Evolutionary conservation across 2,113 vertebrate genomes (phyloP).

Genomic region (Gorsachius goisagi): DNA sequence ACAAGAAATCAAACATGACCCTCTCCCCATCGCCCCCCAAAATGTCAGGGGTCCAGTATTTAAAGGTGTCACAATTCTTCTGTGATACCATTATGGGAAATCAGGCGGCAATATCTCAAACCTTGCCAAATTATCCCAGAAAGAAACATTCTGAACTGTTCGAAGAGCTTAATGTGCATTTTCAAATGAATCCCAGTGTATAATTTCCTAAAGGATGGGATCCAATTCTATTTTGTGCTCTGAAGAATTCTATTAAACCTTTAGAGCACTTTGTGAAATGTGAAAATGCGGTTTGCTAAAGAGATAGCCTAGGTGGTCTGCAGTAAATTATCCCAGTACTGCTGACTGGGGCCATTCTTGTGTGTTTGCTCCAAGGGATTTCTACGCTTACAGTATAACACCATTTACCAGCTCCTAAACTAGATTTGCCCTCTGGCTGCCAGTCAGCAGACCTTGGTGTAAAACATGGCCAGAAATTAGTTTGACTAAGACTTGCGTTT

Average conservation of each 20-base stretch:
- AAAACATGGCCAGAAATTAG: constrained; percentile 10
- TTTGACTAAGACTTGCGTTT: background rate
- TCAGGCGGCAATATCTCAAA: background rate
- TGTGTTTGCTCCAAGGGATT: constrained; percentile 25
- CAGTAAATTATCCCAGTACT: constrained; percentile 34
- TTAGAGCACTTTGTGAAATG: background rate
- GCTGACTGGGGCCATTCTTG: constrained; percentile 18
- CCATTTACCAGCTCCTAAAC: constrained; percentile 51
- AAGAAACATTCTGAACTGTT: background rate
- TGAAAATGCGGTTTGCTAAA: constrained; percentile 35
- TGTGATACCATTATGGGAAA: background rate
- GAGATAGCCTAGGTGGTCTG: constrained; percentile 34
- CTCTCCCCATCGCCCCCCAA: fast-evolving
- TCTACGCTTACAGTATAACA: background rate
- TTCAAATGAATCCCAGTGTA: background rate
- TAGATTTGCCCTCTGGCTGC: constrained; percentile 30
- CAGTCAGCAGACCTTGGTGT: constrained; percentile 1
- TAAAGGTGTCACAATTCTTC: background rate
- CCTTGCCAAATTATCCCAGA: background rate
- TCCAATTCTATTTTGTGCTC: constrained; percentile 9
- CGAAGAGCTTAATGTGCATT: background rate
- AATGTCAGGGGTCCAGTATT: background rate
- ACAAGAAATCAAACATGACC: background rate
- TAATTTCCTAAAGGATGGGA: background rate
- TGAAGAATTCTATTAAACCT: constrained; percentile 19